Evolutionary conservation across 2,797 vertebrate genomes (phyloP), one percentile per base, ranked within the genome.

Genomic region (Botia kubotai): DNA sequence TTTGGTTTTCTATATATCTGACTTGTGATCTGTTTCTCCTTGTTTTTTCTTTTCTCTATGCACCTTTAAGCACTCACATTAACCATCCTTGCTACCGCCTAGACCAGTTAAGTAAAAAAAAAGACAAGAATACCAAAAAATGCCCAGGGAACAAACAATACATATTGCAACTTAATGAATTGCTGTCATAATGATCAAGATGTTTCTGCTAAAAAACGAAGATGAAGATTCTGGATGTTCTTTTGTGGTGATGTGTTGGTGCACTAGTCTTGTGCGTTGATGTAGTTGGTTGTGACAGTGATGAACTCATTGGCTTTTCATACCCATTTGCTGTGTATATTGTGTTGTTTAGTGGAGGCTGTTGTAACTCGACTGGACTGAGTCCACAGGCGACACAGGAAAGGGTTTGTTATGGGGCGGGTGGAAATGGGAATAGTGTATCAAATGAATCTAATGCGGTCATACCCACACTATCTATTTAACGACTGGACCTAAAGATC

Each of bases 51-150:
- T 96, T 96, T 94, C 92, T 86, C 94, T 92, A 89, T 91, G 92
- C 96, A 96, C 95, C 94, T 96, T 96, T 96, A 98, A 99, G 98
- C 96, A 99, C 98, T 97, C 96, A 99, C 96, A 99, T 99, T 97
- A 99, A 97, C 94, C 97, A 99, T 97, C 98, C 97, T 97, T 99
- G 98, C 97, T 99, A 99, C 98, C 97, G 97, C 96, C 97, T 98
- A 98, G 97, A 99, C 96, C 98, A 99, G 98, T 99, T 99, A 99
- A 99, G 98, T 99, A 97, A 97, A 96, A 94, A 78, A 68, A 75
- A 78, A 75, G 66, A 62, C 60, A 73, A 71, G 67, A 81, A 14
- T 68, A 62, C 48, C 69, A 70, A 69, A 58, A 43, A 65, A 69
- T 85, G 57, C 57, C 66, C 68, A 73, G 69, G 79, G 71, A 53